Evolutionary conservation across 2,797 vertebrate species (phyloP).

Genomic region (Nothura maculosa): DNA sequence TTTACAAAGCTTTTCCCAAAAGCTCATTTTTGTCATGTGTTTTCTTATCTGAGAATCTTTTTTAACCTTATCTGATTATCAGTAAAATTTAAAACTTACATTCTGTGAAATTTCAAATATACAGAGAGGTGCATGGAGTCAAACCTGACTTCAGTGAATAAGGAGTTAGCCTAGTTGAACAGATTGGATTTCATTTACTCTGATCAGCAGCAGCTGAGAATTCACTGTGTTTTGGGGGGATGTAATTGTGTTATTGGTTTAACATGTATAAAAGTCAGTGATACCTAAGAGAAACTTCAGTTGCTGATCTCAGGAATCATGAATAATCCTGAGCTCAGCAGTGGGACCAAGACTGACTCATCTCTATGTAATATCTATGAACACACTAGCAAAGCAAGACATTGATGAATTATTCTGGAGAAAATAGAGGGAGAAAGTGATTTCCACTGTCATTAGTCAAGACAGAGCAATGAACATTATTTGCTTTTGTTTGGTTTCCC

Average conservation of each 20-base stretch:
- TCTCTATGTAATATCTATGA: not conserved
- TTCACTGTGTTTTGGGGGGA: not conserved
- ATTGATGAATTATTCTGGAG: not conserved
- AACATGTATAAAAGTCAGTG: not conserved
- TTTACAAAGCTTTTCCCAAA: not conserved
- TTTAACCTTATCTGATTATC: not conserved
- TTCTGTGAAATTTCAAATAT: accelerated
- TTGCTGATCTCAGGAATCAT: not conserved
- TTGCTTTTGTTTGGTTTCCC: not conserved
- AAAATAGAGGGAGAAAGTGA: not conserved
- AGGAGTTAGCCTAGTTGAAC: not conserved
- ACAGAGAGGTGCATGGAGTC: not conserved
- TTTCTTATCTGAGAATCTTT: not conserved
- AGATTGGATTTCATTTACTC: not conserved
- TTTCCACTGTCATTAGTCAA: not conserved
- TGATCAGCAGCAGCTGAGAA: not conserved
- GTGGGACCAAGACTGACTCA: not conserved
- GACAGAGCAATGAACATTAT: not conserved
- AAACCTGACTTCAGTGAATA: not conserved
- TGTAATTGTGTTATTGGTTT: not conserved
- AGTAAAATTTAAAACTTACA: not conserved
- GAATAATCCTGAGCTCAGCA: not conserved
- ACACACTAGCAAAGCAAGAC: not conserved
- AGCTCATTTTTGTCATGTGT: not conserved
- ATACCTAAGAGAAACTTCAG: not conserved